Evolutionary conservation across 2,797 vertebrate genomes (phyloP).

Genomic region (Masticophis lateralis): DNA sequence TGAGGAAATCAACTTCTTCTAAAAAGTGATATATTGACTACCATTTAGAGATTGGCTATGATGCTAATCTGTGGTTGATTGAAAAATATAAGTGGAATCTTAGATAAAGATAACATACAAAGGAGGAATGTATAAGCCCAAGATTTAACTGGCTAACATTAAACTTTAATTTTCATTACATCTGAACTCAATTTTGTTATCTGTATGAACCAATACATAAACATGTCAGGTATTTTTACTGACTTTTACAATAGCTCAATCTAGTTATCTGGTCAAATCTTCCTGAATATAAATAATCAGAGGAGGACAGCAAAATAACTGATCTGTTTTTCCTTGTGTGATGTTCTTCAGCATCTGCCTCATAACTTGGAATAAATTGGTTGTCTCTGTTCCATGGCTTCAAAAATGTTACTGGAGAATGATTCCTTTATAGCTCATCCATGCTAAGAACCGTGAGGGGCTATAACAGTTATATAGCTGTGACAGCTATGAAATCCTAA

Average conservation of each 20-base stretch:
- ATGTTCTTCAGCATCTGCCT: background rate
- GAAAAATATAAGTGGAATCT: background rate
- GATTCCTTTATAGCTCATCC: background rate
- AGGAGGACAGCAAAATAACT: background rate
- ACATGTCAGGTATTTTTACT: background rate
- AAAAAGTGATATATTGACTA: background rate
- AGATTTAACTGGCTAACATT: background rate
- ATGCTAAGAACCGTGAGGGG: constrained; percentile 17
- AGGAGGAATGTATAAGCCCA: too few species aligned
- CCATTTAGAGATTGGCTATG: background rate
- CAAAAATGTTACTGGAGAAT: background rate
- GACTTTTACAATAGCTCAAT: background rate
- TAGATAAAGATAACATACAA: background rate
- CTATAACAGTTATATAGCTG: constrained; percentile 28
- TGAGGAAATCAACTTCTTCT: background rate
- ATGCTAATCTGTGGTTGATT: background rate
- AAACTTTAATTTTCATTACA: background rate
- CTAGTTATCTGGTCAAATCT: background rate
- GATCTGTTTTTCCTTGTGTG: background rate
- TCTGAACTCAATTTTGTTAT: background rate
- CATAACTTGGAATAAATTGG: background rate
- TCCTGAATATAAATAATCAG: background rate
- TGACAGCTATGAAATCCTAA: constrained; percentile 58
- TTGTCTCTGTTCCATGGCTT: background rate
- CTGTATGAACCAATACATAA: background rate